Percentiles rank a stretch among this genome's conserved stretches.
phyloP scores from a whole-genome alignment of 2,797 vertebrate species.

The Chlorospingus flavigularis region DNA sequence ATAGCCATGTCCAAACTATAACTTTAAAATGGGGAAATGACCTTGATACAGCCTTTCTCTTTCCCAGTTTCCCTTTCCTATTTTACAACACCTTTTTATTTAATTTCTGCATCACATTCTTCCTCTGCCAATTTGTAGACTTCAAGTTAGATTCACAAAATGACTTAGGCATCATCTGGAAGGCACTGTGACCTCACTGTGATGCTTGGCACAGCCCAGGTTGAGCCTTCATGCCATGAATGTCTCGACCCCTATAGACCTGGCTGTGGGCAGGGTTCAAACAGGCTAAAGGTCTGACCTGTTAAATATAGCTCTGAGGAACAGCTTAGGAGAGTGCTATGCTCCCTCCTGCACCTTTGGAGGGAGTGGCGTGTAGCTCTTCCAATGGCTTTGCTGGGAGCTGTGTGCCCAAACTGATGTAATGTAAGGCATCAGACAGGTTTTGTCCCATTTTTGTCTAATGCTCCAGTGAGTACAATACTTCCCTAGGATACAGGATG shows the following conservation, averaged over 20 bases:
- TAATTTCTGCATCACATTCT: not conserved
- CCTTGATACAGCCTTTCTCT: not conserved
- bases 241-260: not conserved
- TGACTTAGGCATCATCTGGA: not conserved
- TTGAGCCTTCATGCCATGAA: not conserved
- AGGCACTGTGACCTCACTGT: not conserved
- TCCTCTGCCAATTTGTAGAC: not conserved
- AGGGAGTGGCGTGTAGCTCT: not conserved
- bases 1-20: not conserved
- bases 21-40: not conserved
- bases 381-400: not conserved
- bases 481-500: not conserved
- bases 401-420: not conserved
- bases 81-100: not conserved
- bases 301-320: not conserved
- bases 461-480: not conserved
- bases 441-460: not conserved
- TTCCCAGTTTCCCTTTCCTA: not conserved
- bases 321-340: not conserved
- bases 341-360: not conserved
- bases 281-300: not conserved
- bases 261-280: not conserved
- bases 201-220: not conserved
- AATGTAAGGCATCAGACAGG: not conserved
- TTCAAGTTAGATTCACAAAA: not conserved